A percentile compares a stretch with the other conserved stretches of the same genome.
Conservation (phyloP, 1,140 invertebrate genomes). For the Brachionus calyciflorus region DNA sequence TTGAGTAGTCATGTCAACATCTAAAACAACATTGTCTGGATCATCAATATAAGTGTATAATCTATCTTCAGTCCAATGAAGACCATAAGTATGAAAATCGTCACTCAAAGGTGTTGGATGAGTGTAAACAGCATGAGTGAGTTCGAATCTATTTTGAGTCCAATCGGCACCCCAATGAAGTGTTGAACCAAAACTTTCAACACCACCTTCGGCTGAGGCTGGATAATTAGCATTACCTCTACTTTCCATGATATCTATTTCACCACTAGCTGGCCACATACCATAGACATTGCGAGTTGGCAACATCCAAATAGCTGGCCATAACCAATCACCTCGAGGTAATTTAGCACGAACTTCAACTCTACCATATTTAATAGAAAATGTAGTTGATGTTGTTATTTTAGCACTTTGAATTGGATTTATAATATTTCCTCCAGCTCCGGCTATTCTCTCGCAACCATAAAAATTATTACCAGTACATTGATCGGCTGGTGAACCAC, state of each 20-base stretch:
- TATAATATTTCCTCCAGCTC: slow-evolving; percentile 57
- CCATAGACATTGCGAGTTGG: slow-evolving; percentile 53
- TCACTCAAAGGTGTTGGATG: slow-evolving; percentile 4
- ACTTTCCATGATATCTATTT: slow-evolving; percentile 59
- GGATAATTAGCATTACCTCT: slow-evolving; percentile 49
- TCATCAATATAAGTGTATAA: slow-evolving; percentile 37
- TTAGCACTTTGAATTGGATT: slow-evolving; percentile 68
- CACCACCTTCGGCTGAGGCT: slow-evolving; percentile 13
- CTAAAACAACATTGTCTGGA: slow-evolving; percentile 46
- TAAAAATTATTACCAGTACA: slow-evolving; percentile 53
- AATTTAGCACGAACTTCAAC: slow-evolving; percentile 74
- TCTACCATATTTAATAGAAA: slow-evolving; percentile 70
- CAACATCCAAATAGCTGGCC: slow-evolving; percentile 65
- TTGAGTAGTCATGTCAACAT: slow-evolving; percentile 49
- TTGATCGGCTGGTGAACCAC: slow-evolving; percentile 48
- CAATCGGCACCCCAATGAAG: slow-evolving; percentile 51
- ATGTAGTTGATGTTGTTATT: slow-evolving; percentile 67
- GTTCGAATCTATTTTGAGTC: slow-evolving; percentile 39
- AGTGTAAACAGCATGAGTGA: not conserved
- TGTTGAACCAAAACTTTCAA: slow-evolving; percentile 49
- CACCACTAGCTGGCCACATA: slow-evolving; percentile 58
- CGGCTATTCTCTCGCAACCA: slow-evolving; percentile 51
- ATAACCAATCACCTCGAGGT: slow-evolving; percentile 74
- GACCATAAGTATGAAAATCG: slow-evolving; percentile 32
- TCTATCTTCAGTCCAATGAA: slow-evolving; percentile 11